Evolutionary conservation across 2,888 invertebrate species (phyloP).

Genomic region (Yponomeuta sedellus): DNA sequence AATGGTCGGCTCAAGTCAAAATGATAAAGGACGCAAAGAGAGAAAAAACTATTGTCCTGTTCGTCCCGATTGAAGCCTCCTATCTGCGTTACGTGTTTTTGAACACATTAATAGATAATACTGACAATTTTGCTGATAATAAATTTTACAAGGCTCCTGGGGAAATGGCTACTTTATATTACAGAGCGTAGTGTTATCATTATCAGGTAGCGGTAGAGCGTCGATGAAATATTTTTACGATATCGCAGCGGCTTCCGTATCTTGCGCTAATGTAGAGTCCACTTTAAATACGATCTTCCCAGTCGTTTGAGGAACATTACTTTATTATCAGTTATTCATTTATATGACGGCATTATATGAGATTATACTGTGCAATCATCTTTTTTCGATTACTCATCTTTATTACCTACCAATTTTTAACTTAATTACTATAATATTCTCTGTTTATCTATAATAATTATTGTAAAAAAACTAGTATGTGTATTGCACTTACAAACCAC

Average conservation of each 20-base stretch:
- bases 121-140: constrained; percentile 29
- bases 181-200: constrained; percentile 68
- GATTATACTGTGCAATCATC: no score
- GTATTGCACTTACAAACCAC: neutral
- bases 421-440: neutral
- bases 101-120: constrained; percentile 35
- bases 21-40: constrained; percentile 28
- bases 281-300: constrained; percentile 53
- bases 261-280: constrained; percentile 38
- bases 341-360: no score
- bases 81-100: constrained; percentile 54
- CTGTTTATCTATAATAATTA: neutral
- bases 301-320: constrained; percentile 41
- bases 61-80: constrained; percentile 27
- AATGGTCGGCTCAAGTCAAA: constrained; percentile 25
- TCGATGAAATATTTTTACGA: constrained; percentile 69
- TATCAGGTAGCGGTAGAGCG: constrained; percentile 66
- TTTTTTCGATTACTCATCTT: constrained; percentile 2
- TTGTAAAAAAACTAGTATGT: neutral
- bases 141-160: constrained; percentile 1
- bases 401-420: neutral
- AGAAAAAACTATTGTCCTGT: constrained; percentile 33
- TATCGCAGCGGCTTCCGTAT: constrained; percentile 59
- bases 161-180: constrained; percentile 3
- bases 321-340: constrained; percentile 24